Base-by-base conservation (phyloP, 1,140 invertebrate species). In the Kradibia gibbosae region DNA sequence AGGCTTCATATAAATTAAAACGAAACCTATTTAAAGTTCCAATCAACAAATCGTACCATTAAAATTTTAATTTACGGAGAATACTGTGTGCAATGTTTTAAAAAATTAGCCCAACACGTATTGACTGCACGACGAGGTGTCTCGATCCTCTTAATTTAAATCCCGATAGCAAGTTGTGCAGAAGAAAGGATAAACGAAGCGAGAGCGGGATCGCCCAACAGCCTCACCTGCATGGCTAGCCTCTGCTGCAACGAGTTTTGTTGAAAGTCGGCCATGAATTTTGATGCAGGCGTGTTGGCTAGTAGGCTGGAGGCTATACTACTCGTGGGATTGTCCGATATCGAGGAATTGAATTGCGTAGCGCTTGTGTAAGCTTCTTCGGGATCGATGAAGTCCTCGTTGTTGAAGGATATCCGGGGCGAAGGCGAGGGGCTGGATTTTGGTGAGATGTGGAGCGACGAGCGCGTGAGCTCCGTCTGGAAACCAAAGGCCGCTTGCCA, bases 401-500 rank as follows among this genome's bases (percentile, higher is more conserved):
- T 87, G 39, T 86, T 87, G 60, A 90, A 90, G 20, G 87, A 85
- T 79, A 89, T 86, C 78, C 85, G 85, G 8, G 90, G 88, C 25
- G 89, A 89, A 45, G 85, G 83, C n/a, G 88, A 83, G 11, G 89
- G 87, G 57, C 86, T 91, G 17, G 87, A 81, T 75, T 88, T 90
- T 72, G 86, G 84, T 75, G 87, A 82, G 36, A 86, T 67, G 57
- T 89, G 87, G 81, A 87, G 85, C 22, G 88, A 83, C 25, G 88
- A 82, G 78, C 86, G 86, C 62, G 86, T 82, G 11, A 88, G 86
- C 83, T 91, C 91, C 0, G 90, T 88, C 57, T 90, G 88, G 78
- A 92, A 93, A 25, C 92, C 91, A 84, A 93, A 93, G 15, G 92
- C 91, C 36, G 92, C 92, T 86, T 93, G 92, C 93, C 92, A 93